Evolutionary conservation across 53 echinoderm and acorn worm genomes (phyloP), one percentile per base, ranked within the genome.

Genomic region (Apostichopus leukothele): DNA sequence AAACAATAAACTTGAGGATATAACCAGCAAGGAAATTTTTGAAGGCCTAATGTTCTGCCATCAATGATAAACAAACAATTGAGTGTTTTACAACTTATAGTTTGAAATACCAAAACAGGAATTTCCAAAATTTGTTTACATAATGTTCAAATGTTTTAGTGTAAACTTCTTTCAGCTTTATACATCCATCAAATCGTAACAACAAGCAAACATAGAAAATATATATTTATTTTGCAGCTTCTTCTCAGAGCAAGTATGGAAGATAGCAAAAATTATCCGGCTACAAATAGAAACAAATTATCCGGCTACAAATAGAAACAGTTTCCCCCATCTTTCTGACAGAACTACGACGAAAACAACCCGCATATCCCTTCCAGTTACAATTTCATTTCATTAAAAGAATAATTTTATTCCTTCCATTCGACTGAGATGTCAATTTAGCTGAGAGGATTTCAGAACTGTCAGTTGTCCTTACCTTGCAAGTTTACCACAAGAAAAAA

Each of bases 311-410:
- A 63, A 63, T 63, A 63, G 63, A 63, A 63, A 63, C 39, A 39
- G 39, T 39, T 39, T 39, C 14, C 16, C 12, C 63, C 63, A 63
- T 63, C 12, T 39, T 63, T 63, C 63, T 63, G 63, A 63, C 63
- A 63, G 16, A 63, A 16, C 63, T 16, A 11, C 11, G 63, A 63
- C 63, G 16, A 63, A 63, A 63, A 63, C 63, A 63, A 63, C 63
- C 16, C 16, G 63, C 7, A 16, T 63, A 63, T 63, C 12, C 63
- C 63, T 63, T 84, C 60, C 84, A 60, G 84, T 57, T 27, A 57
- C 20, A 84, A 84, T 57, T 84, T 84, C 84, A 84, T 84, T 84
- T 84, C 57, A 61, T 84, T 84, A 84, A 61, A 55, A 61, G 84
- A 63, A 84, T 84, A 84, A 84, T 84, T 59, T 84, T 27, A 84